Percentiles rank a stretch among this genome's conserved stretches.
These are phyloP conservation scores for Drosophila athabasca DNA, from an alignment of 1,140 invertebrate genomes.

Conservation along the genomic window DNA sequence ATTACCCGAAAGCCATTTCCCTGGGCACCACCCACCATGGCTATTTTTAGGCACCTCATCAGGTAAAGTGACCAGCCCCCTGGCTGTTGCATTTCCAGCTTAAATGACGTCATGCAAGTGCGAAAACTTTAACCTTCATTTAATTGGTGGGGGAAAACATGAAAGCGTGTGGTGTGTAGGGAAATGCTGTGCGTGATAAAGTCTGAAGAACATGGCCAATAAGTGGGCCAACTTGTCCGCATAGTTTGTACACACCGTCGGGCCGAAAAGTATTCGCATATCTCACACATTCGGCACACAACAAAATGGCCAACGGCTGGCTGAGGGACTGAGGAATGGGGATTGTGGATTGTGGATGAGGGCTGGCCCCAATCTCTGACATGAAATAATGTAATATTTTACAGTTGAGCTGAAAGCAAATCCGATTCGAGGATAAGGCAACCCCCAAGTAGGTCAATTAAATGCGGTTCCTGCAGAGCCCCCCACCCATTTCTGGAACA, in stretches of 20 bases:
- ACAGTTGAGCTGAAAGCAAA: constrained; percentile 59
- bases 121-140: constrained; percentile 58
- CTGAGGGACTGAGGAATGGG: too few species aligned
- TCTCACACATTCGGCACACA: constrained; percentile 46
- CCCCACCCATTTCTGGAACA: constrained; percentile 21
- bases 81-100: background rate
- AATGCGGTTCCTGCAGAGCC: constrained; percentile 57
- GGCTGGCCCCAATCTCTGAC: constrained; percentile 55
- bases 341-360: constrained; percentile 5
- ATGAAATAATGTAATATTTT: constrained; percentile 79
- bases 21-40: background rate
- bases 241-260: constrained; percentile 52
- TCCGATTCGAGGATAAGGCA: constrained; percentile 53
- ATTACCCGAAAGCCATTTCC: constrained; percentile 42
- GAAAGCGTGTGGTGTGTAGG: background rate
- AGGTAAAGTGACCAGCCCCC: constrained; percentile 22
- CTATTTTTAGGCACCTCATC: constrained; percentile 61
- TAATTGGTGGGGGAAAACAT: background rate
- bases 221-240: constrained; percentile 70
- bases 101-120: constrained; percentile 51
- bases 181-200: constrained; percentile 55
- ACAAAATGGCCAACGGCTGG: constrained; percentile 60
- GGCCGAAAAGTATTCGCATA: constrained; percentile 49
- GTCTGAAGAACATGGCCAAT: constrained; percentile 45
- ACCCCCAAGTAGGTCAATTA: constrained; percentile 72